These are phyloP conservation scores for Plutella xylostella DNA, from an alignment of 2,888 invertebrate genomes.

Conservation along the genomic window DNA sequence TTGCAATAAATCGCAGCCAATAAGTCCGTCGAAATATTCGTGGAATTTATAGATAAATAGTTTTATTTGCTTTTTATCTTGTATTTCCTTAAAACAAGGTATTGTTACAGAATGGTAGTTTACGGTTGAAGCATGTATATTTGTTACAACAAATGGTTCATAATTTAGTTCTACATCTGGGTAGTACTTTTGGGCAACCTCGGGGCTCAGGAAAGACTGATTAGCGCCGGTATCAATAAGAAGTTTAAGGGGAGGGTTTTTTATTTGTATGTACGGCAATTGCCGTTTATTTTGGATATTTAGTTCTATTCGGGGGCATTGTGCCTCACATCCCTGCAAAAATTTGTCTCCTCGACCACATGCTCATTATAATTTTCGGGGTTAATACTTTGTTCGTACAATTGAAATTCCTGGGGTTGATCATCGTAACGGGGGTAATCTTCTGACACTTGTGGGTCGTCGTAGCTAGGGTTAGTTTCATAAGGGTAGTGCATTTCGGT, in stretches of 20 bases:
- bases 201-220: slow-evolving; percentile 14
- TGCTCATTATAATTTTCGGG: no score
- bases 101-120: slow-evolving; percentile 7
- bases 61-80: background rate
- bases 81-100: slow-evolving; percentile 7
- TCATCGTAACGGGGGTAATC: no score
- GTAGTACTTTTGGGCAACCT: slow-evolving; percentile 12
- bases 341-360: slow-evolving; percentile 2
- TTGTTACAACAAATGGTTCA: slow-evolving; percentile 16
- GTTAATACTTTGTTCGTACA: no score
- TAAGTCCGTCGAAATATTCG: background rate
- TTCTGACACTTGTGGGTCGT: no score
- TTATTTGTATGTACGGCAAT: slow-evolving; percentile 12
- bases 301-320: slow-evolving; percentile 14
- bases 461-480: no score
- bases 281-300: slow-evolving; percentile 15
- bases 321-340: slow-evolving; percentile 4
- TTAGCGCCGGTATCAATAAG: slow-evolving; percentile 17
- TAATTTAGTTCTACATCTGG: slow-evolving; percentile 9
- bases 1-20: background rate
- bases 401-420: no score
- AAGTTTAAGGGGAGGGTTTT: slow-evolving; percentile 14
- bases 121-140: slow-evolving; percentile 4
- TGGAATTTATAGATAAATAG: background rate
- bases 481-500: background rate